Base-by-base conservation (phyloP, 2,888 invertebrate species). In the Drosophila anomalata region DNA sequence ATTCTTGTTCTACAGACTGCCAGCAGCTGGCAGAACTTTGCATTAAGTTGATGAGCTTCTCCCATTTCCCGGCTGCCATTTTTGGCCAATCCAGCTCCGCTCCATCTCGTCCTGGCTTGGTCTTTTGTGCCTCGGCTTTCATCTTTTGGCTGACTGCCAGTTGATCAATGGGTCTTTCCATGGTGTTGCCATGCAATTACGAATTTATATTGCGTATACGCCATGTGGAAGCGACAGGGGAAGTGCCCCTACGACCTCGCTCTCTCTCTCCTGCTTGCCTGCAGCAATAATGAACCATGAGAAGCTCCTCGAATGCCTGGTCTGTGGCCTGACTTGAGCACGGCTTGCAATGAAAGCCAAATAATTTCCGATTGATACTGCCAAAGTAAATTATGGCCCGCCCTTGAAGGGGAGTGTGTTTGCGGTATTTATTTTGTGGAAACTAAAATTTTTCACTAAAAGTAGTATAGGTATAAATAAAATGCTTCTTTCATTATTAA, bases 31-130 rank as follows among this genome's bases (percentile, higher is more conserved):
- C 47, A 76, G 60, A 77, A 66, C 68, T 73, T 80, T 78, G 84
- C 87, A 83, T 80, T 83, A 83, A 86, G 84, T 78, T 83, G 88
- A 88, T 83, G 87, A 88, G 81, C 61, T 75, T 59, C 60, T 65
- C 68, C 52, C 14, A 24, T 46, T 31, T 20, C 8, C 29, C 29
- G 3, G 8, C 41, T 20, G 17, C 14, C 17, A 41, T 17, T 42
- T 42, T 42, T 22, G 44, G 44, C 20, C 20, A 22, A 31, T 33
- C 1, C 63, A 29, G 12, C 22, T n/a, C 31, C 29, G 73, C 78
- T 74, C 63, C 72, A 71, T 71, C 79, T 67, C 4, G 14, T 20
- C 22, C 14, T 73, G 62, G 24, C 61, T 80, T 63, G 70, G 51
- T 65, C 55, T 50, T 77, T 76, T 79, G 76, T 72, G 86, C 52